Evolutionary conservation across 2,113 vertebrate species (phyloP).

Genomic region (Steatornis caripensis): DNA sequence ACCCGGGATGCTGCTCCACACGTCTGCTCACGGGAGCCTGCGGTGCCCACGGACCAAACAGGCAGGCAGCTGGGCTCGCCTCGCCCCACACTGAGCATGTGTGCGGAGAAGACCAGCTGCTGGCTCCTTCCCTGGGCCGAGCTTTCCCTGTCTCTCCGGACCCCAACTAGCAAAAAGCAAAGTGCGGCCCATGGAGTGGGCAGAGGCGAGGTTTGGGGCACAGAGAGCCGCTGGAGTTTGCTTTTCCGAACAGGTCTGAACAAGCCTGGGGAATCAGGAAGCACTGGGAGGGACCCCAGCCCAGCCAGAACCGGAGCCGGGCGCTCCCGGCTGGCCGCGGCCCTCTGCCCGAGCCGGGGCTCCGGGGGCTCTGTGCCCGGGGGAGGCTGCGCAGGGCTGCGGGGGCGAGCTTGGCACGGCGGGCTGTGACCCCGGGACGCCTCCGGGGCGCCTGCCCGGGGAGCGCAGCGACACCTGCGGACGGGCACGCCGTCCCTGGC

Average conservation of each 20-base stretch:
- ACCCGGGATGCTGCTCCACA: background rate
- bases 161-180: background rate
- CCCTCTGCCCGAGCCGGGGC: too few species aligned
- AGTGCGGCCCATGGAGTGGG: background rate
- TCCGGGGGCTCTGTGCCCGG: too few species aligned
- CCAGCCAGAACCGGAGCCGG: background rate
- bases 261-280: background rate
- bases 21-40: rapidly evolving
- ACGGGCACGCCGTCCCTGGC: too few species aligned
- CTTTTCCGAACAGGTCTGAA: background rate
- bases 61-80: background rate
- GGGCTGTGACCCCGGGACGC: too few species aligned
- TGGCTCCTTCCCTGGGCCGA: background rate
- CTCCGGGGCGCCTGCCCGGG: too few species aligned
- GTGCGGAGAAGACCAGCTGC: background rate
- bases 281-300: background rate
- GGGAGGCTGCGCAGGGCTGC: too few species aligned
- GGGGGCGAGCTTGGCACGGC: too few species aligned
- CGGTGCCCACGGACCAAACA: rapidly evolving
- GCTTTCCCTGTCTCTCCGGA: background rate
- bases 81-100: rapidly evolving
- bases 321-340: too few species aligned
- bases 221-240: background rate
- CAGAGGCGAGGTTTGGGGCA: background rate
- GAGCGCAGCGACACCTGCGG: too few species aligned